Conservation (phyloP, 2,797 vertebrate genomes). For the Falco cherrug region DNA sequence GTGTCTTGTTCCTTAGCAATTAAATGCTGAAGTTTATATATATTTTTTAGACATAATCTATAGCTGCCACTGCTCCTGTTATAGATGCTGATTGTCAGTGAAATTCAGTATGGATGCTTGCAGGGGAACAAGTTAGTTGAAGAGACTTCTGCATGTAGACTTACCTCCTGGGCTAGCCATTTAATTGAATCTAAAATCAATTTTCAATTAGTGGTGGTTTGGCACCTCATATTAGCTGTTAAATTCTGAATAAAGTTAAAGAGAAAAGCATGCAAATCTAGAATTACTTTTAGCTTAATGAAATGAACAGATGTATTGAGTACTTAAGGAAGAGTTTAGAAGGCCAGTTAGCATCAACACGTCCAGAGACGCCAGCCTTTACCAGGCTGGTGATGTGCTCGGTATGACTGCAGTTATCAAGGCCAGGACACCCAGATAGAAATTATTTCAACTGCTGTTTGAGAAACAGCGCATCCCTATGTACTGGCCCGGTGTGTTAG, state of each 20-base stretch:
- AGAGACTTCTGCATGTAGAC: not conserved
- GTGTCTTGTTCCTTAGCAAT: not conserved
- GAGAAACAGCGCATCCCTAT: not conserved
- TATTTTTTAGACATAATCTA: not conserved
- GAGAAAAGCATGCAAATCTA: slow-evolving; percentile 57
- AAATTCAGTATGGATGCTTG: not conserved
- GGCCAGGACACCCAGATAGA: not conserved
- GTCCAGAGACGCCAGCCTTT: not conserved
- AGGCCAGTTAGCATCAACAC: not conserved
- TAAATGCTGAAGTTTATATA: not conserved
- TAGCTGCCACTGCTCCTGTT: not conserved
- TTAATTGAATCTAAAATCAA: slow-evolving; percentile 76
- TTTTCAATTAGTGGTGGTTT: slow-evolving; percentile 76
- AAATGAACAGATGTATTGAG: slow-evolving; percentile 21
- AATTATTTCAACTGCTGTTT: not conserved
- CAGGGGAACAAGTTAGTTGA: not conserved
- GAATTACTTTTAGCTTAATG: slow-evolving; percentile 60
- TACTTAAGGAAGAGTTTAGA: not conserved
- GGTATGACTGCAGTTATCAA: not conserved
- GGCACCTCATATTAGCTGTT: slow-evolving; percentile 60
- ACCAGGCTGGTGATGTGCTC: not conserved
- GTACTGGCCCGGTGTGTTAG: not conserved
- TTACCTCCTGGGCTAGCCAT: slow-evolving; percentile 15
- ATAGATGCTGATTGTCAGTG: not conserved
- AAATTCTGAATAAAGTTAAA: slow-evolving; percentile 59